Evolutionary conservation across 2,113 vertebrate species (phyloP).

Genomic region (Eptatretus burgeri): DNA sequence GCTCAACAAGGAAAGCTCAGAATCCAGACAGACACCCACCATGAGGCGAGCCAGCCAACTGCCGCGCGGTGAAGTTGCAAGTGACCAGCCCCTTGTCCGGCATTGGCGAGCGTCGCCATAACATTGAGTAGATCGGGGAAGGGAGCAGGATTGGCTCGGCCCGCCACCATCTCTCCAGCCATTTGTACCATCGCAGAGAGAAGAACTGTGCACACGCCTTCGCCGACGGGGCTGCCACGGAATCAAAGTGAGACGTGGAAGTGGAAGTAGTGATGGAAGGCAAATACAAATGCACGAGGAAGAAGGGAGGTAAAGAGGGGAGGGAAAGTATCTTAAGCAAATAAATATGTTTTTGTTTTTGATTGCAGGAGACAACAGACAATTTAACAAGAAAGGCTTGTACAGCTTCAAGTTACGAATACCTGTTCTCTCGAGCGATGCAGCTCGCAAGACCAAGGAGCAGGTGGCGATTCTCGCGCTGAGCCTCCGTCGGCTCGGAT

Average conservation of each 20-base stretch:
- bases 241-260: background rate
- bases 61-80: constrained; percentile 74
- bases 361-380: too few species aligned
- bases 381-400: too few species aligned
- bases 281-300: too few species aligned
- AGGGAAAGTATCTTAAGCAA: too few species aligned
- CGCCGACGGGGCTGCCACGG: constrained; percentile 53
- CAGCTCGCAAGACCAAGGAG: constrained; percentile 66
- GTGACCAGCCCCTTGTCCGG: constrained; percentile 77
- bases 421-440: constrained; percentile 80
- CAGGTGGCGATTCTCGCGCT: constrained; percentile 80
- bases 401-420: too few species aligned
- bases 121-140: constrained; percentile 94
- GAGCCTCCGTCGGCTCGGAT: constrained; percentile 55
- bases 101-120: constrained; percentile 77
- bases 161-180: constrained; percentile 82
- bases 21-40: constrained; percentile 25
- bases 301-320: too few species aligned
- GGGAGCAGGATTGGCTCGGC: constrained; percentile 49
- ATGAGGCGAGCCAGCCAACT: constrained; percentile 73
- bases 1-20: background rate
- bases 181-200: constrained; percentile 76
- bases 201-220: constrained; percentile 82
- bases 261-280: too few species aligned
- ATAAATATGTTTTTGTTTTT: too few species aligned